phyloP scores from a whole-genome alignment of 2,113 vertebrate genomes.

The Xenus cinereus region DNA sequence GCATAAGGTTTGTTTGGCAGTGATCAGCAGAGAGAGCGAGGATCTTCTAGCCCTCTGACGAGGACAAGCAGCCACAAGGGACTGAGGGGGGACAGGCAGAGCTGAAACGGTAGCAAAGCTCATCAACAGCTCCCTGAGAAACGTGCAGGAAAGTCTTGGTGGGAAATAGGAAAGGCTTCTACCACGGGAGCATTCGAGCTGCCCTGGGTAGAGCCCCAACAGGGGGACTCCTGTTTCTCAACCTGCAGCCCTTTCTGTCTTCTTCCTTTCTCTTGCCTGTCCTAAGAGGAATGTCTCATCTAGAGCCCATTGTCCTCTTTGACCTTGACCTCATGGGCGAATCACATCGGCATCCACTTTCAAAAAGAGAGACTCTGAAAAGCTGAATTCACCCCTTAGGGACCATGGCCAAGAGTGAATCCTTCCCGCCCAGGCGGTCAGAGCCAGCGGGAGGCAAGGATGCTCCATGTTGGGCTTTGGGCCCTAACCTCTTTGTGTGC shows the following conservation, averaged over 20 bases:
- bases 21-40: not conserved
- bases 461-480: not conserved
- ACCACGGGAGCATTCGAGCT: not conserved
- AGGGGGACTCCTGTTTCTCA: not conserved
- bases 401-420: accelerated
- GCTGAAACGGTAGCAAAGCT: not conserved
- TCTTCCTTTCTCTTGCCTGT: not conserved
- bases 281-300: not conserved
- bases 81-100: not conserved
- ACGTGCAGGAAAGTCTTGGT: not conserved
- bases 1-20: not conserved
- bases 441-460: accelerated
- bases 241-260: not conserved
- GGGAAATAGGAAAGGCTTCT: not conserved
- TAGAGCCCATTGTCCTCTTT: not conserved
- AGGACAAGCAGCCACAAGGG: not conserved
- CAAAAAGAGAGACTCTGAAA: not conserved
- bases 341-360: not conserved
- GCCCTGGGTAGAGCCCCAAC: not conserved
- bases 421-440: not conserved
- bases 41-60: not conserved
- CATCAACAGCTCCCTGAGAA: not conserved
- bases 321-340: not conserved
- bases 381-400: not conserved
- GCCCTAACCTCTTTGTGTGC: not conserved